Base-by-base conservation (phyloP, 1,140 invertebrate species). In the Monomorium pharaonis region DNA sequence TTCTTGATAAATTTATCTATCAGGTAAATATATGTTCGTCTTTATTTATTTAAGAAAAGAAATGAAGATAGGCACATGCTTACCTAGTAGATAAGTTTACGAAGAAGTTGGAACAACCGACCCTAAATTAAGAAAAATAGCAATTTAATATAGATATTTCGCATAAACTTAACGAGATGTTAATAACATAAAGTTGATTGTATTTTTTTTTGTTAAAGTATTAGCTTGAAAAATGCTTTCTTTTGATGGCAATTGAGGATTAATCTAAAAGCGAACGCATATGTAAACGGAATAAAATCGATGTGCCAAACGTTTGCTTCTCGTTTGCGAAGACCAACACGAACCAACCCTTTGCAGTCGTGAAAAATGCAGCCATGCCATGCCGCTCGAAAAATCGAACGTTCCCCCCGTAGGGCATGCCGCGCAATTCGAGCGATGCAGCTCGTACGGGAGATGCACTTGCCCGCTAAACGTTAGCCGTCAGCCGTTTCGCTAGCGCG, bases 401-500 rank as follows among this genome's bases (percentile, higher is more conserved):
- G 21, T 27, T 33, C 21, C n/a, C n/a, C 56, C 58, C 72, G 60
- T 47, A 56, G 44, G 58, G 65, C 18, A 76, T 33, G 37, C 33
- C 44, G 44, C 77, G 77, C 63, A 69, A 47, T 83, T 56, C 65
- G 51, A 70, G 14, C 63, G 33, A 69, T 56, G 27, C 37, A n/a
- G 37, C 24, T 62, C 37, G 56, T 60, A 30, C 33, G 63, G 16
- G 78, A 47, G 65, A 83, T 72, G 51, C 78, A 72, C 78, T 83
- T 51, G 18, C 67, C n/a, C 37, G 78, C 54, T 83, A 83, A 83
- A 83, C 27, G 78, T 58, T 72, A 72, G 78, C 78, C 78, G 65
- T 81, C 78, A 83, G 65, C 51, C 67, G 67, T 42, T 83, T 74
- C 78, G 78, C 77, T 69, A 80, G 77, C 47, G 69, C 81, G 56